phyloP scores from a whole-genome alignment of 2,113 vertebrate species.

The Quiscalus mexicanus region DNA sequence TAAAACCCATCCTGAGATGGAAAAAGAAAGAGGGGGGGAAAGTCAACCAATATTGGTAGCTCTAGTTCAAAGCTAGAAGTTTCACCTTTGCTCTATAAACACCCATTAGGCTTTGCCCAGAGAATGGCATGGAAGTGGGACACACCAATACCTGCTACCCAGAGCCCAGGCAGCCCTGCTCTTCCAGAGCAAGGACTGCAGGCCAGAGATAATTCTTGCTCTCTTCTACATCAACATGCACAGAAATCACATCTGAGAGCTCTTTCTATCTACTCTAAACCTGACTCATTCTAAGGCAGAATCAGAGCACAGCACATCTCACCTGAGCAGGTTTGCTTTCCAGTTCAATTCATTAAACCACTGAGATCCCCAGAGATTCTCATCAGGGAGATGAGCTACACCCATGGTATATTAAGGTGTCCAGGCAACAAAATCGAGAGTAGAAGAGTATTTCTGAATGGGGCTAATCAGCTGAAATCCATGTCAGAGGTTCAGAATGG shows the following conservation, averaged over 20 bases:
- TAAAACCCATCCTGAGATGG: background rate
- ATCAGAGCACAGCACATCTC: background rate
- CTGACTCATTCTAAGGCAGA: background rate
- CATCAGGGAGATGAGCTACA: background rate
- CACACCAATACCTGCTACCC: background rate
- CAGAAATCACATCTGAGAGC: background rate
- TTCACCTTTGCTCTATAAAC: background rate
- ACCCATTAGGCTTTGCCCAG: background rate
- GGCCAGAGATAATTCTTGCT: background rate
- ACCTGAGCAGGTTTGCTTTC: background rate
- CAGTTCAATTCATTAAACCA: background rate
- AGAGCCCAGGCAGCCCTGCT: background rate
- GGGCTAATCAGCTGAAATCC: background rate
- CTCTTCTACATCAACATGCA: background rate
- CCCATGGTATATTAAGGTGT: background rate
- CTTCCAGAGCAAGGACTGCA: background rate
- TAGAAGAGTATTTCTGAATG: background rate
- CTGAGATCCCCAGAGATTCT: background rate
- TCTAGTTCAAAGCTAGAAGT: background rate
- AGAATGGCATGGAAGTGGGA: background rate
- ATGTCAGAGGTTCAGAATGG: constrained; percentile 10
- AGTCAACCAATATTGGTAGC: background rate
- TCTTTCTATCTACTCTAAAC: background rate
- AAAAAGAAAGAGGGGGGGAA: background rate
- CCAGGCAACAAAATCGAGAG: background rate